A percentile compares a stretch with the other conserved stretches of the same genome.
Evolutionary conservation across 2,113 vertebrate species (phyloP).

Genomic region (Malaclemys terrapin): DNA sequence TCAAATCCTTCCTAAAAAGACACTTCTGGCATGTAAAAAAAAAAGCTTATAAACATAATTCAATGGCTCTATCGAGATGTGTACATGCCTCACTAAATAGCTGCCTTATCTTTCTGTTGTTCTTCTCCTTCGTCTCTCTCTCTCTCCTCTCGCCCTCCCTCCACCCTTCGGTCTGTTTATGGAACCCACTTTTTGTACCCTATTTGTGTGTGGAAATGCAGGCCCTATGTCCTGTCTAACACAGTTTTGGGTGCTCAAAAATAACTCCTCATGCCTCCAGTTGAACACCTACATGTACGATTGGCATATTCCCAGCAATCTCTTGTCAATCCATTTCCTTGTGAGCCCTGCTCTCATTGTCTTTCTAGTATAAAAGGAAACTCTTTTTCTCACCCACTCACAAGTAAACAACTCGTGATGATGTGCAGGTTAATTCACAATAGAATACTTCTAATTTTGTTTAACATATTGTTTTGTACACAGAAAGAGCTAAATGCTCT

Average conservation of each 20-base stretch:
- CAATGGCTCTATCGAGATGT: neutral
- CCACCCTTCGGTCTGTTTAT: neutral
- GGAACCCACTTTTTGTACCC: neutral
- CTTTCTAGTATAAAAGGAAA: neutral
- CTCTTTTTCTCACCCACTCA: neutral
- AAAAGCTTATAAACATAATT: neutral
- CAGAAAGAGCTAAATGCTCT: neutral
- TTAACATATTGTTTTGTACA: neutral
- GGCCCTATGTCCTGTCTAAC: neutral
- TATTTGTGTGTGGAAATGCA: neutral
- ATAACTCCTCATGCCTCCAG: neutral
- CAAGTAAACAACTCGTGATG: neutral
- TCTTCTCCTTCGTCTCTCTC: neutral
- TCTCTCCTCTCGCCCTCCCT: too few relatives aligned
- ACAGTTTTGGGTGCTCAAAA: neutral
- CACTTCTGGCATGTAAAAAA: too few relatives aligned
- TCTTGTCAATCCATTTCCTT: neutral
- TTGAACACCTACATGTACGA: neutral
- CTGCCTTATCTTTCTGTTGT: neutral
- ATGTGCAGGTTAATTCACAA: neutral
- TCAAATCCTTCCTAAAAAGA: neutral
- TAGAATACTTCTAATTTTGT: neutral
- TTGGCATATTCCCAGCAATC: neutral
- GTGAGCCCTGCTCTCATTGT: neutral
- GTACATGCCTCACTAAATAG: neutral